Base-by-base conservation (phyloP, 2,888 invertebrate species). In the Plebejus melissa region DNA sequence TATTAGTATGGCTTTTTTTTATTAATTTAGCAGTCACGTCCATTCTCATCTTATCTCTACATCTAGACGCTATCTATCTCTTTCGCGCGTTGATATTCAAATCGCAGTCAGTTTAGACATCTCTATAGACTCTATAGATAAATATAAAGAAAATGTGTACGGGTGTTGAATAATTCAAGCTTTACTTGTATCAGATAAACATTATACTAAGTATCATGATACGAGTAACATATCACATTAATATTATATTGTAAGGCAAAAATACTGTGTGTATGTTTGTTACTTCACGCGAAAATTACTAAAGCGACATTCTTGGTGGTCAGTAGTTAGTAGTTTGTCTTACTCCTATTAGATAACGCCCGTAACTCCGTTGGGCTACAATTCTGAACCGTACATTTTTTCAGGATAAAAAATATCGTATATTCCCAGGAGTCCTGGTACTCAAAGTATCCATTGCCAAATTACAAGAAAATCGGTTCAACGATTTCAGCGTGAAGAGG, bases 61-160 rank as follows among this genome's bases (percentile, higher is more conserved):
- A 65, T 65, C 65, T 74, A 86, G 83, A 87, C 88, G 83, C 82
- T 82, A 80, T 80, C 87, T 80, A 77, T 91, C 91, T 86, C 90
- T 74, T 86, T 91, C 88, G 79, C 87, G 86, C 89, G 79, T 82
- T 84, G 85, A 87, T 89, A 89, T 91, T 90, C 90, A 91, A 91
- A 89, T 90, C 88, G 91, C 32, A 88, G 87, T 85, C 85, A 83
- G 85, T 83, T 85, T 81, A 6, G 41, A 70, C 74, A 74, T 69
- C 76, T 76, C 69, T 75, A 76, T 75, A 76, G 72, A 74, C 76
- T 76, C 69, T 75, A 76, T 75, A 76, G 72, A 74, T 74, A 28
- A 77, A 74, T 75, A 74, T 60, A 69, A 71, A 76, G 69, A 71
- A 36, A 71, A 57, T 71, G 74, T 74, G 74, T 46, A 58, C 74